Evolutionary conservation across 2,113 vertebrate species (phyloP).

Genomic region (Clupea harengus): DNA sequence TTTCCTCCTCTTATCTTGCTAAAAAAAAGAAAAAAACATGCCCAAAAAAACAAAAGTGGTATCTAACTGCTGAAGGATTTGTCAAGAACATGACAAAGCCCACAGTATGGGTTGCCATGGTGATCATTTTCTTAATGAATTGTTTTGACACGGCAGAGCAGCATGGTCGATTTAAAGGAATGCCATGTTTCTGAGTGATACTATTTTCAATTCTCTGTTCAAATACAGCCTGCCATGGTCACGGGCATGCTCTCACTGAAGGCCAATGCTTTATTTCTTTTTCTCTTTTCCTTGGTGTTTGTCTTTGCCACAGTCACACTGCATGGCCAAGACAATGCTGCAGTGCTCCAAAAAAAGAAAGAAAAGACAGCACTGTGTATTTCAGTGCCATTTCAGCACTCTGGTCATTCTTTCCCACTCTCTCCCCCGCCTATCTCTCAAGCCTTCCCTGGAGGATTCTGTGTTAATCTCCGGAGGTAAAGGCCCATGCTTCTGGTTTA

Average conservation of each 20-base stretch:
- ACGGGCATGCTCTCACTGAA: not conserved
- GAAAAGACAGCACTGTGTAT: too few species aligned
- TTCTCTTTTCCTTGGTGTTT: not conserved
- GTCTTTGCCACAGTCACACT: not conserved
- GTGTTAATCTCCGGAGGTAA: not conserved
- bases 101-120: slow-evolving; percentile 8
- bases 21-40: not conserved
- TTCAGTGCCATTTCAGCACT: not conserved
- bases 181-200: not conserved
- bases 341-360: too few species aligned
- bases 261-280: not conserved
- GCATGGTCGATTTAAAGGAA: not conserved
- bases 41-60: not conserved
- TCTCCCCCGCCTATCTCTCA: not conserved
- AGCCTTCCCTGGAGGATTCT: not conserved
- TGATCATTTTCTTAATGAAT: slow-evolving; percentile 15
- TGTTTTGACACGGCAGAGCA: not conserved
- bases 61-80: slow-evolving; percentile 3
- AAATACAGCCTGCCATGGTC: not conserved
- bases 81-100: not conserved
- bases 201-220: not conserved
- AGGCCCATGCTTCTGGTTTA: not conserved
- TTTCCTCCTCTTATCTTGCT: not conserved
- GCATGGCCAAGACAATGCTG: not conserved
- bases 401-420: not conserved